Evolutionary conservation across 1,140 invertebrate genomes (phyloP), one percentile per base, ranked within the genome.

Genomic region (Drosophila punjabiensis): DNA sequence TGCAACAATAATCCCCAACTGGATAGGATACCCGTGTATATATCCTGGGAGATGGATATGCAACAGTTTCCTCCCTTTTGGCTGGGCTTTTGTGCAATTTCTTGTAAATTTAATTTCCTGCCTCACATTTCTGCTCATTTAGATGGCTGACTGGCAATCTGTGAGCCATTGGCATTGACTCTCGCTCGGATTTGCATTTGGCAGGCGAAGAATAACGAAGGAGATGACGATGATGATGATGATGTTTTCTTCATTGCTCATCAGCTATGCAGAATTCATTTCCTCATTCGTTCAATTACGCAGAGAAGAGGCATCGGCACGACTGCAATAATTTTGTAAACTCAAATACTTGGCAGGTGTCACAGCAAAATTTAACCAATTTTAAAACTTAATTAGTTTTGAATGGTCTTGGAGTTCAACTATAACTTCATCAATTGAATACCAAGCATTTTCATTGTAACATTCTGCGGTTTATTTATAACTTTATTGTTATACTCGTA

Each of bases 91-190:
- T 81, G 77, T 89, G 69, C 73, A 73, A 85, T 81, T 89, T 84
- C 81, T 79, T 71, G 66, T 90, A 85, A 88, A 88, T 88, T 88
- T 85, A 88, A 88, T 89, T 88, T 88, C 85, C 85, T 88, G 83
- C 70, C 77, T 76, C 66, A 53, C 73, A 75, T 68, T 82, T 82
- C 76, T 79, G 59, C 78, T 77, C 77, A 64, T 61, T 52, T 74
- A n/a, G n/a, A n/a, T n/a, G 24, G 24, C 24, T 24, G 16, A 35
- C 50, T 62, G 52, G 77, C 71, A 62, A 45, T 71, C 59, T 66
- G 61, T 60, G 45, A 30, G 55, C 61, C 69, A 68, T 55, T 82
- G 74, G 67, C 70, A 73, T 85, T 81, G 66, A 63, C 62, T 80
- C 76, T 81, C 45, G 35, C 33, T 41, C 9, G 66, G 50, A 71